Percentiles rank a stretch among this genome's conserved stretches.
phyloP scores from a whole-genome alignment of 2,888 invertebrate species.

The Zhuqinia jingwanae region DNA sequence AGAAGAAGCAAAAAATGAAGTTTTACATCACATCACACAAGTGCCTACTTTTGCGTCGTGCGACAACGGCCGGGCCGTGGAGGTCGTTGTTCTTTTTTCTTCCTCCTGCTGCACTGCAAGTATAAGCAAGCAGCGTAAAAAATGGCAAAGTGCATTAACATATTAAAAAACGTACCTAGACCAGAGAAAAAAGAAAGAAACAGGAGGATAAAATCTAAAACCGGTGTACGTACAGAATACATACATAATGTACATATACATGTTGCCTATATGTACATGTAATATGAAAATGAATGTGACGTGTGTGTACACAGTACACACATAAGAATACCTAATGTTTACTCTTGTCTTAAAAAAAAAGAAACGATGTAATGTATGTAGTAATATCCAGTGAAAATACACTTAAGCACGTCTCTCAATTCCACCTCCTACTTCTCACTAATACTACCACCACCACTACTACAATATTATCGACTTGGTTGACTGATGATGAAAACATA shows the following conservation, averaged over 20 bases:
- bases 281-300: no score
- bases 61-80: slow-evolving; percentile 64
- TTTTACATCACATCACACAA: no score
- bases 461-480: background rate
- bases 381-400: slow-evolving; percentile 31
- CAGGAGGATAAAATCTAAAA: no score
- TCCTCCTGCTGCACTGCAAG: no score
- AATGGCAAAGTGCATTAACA: background rate
- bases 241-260: no score
- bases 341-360: slow-evolving; percentile 12
- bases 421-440: slow-evolving; percentile 22
- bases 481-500: background rate
- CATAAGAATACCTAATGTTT: slow-evolving; percentile 25
- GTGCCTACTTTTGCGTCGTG: slow-evolving; percentile 67
- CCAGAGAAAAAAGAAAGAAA: background rate
- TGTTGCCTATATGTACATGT: no score
- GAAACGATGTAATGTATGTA: slow-evolving; percentile 10
- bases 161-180: background rate
- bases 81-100: slow-evolving; percentile 67
- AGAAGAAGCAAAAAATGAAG: no score
- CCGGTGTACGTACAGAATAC: no score
- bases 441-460: no score
- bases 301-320: no score
- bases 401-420: slow-evolving; percentile 25
- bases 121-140: slow-evolving; percentile 8